phyloP scores from a whole-genome alignment of 2,113 vertebrate genomes.

The Callocephalon fimbriatum region DNA sequence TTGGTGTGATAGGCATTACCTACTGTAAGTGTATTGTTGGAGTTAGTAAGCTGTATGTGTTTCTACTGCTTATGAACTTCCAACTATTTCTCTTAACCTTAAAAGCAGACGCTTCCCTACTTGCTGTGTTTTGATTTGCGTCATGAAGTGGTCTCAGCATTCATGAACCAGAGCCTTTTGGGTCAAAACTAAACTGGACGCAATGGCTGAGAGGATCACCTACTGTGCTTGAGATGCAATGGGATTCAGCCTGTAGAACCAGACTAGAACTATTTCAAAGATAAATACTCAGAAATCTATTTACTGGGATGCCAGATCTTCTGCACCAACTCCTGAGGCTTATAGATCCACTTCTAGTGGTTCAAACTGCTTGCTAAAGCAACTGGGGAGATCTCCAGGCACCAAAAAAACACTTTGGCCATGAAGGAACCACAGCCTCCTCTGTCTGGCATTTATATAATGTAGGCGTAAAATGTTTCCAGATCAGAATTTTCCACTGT shows the following conservation, averaged over 20 bases:
- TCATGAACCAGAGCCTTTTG: neutral
- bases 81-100: neutral
- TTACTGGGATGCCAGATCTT: neutral
- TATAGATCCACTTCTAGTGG: neutral
- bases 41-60: neutral
- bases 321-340: neutral
- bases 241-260: neutral
- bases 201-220: neutral
- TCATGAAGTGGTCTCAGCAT: neutral
- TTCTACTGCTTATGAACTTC: neutral
- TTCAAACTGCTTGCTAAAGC: neutral
- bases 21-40: neutral
- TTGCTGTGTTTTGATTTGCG: neutral
- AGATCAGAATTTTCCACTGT: neutral
- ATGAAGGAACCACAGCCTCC: accelerated
- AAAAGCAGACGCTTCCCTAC: accelerated
- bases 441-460: neutral
- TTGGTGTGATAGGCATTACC: neutral
- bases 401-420: neutral
- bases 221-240: neutral
- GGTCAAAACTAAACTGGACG: neutral
- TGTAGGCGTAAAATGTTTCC: neutral
- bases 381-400: neutral
- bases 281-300: neutral
- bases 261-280: neutral